phyloP scores from a whole-genome alignment of 2,888 invertebrate genomes.

The Teleogryllus oceanicus region DNA sequence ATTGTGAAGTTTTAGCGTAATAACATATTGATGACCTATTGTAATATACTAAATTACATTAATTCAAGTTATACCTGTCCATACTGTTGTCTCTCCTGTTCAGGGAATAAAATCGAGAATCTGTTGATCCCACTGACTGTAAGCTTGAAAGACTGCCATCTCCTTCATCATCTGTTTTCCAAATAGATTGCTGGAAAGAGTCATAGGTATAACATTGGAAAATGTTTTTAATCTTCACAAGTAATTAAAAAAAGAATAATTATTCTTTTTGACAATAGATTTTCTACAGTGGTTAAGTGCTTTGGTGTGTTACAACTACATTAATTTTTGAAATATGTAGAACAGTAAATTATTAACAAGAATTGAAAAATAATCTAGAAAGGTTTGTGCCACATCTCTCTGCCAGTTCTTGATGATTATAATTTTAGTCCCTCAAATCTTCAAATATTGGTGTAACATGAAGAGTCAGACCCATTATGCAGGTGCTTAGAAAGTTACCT shows the following conservation, averaged over 20 bases:
- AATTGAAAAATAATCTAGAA: constrained; percentile 22
- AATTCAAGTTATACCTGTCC: constrained; percentile 57
- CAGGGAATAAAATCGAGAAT: constrained; percentile 57
- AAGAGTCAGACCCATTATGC: neutral
- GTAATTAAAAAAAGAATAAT: neutral
- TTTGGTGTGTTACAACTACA: no score
- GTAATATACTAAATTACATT: neutral
- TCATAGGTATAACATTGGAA: constrained; percentile 21
- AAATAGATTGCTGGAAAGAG: constrained; percentile 60
- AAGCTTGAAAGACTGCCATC: constrained; percentile 77
- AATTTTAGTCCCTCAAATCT: no score
- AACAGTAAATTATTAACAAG: neutral
- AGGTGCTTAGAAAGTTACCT: constrained; percentile 39
- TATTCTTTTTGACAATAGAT: no score
- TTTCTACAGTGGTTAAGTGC: no score
- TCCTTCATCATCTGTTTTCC: constrained; percentile 68
- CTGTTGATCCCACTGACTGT: constrained; percentile 62
- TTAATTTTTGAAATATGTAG: constrained; percentile 43
- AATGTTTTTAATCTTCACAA: constrained; percentile 41
- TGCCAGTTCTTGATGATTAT: neutral
- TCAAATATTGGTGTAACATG: neutral
- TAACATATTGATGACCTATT: neutral
- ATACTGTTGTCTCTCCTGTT: constrained; percentile 69
- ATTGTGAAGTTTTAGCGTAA: neutral
- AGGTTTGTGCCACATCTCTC: neutral